phyloP scores from a whole-genome alignment of 2,888 invertebrate species.

The Pharmacophagus antenor region DNA sequence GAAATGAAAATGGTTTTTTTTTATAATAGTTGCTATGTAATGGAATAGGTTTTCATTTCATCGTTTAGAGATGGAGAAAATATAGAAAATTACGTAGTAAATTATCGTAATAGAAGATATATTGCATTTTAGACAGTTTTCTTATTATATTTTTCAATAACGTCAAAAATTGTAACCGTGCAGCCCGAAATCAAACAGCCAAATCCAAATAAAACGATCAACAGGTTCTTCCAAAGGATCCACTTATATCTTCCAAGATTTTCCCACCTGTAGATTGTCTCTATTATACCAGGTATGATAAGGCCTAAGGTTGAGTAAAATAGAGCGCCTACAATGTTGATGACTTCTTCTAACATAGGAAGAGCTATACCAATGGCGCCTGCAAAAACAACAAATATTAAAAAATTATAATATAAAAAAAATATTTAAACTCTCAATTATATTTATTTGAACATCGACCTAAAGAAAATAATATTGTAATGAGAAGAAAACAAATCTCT shows the following conservation, averaged over 20 bases:
- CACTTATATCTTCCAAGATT: constrained; percentile 84
- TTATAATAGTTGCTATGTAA: too few species aligned
- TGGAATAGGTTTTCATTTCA: too few species aligned
- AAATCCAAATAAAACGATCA: constrained; percentile 82
- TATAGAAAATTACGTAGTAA: too few species aligned
- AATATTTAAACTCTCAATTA: neutral
- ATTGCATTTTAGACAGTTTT: constrained; percentile 43
- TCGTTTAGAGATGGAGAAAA: too few species aligned
- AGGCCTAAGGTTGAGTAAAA: constrained; percentile 88
- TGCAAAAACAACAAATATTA: constrained; percentile 39
- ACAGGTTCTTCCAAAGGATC: constrained; percentile 84
- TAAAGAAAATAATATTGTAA: too few species aligned
- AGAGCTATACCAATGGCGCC: constrained; percentile 86
- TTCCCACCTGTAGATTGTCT: constrained; percentile 86
- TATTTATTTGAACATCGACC: too few species aligned
- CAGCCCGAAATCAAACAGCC: constrained; percentile 84
- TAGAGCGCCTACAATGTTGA: constrained; percentile 74
- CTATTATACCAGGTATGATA: constrained; percentile 87
- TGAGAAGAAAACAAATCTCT: too few species aligned
- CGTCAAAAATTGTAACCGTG: constrained; percentile 60
- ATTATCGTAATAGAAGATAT: too few species aligned
- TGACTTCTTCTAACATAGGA: constrained; percentile 72
- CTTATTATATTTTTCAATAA: constrained; percentile 72
- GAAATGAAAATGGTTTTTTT: too few species aligned
- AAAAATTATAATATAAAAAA: neutral